These are phyloP conservation scores for Akabosia matsudoensis DNA, from an alignment of 1,140 invertebrate species.

Conservation along the genomic window DNA sequence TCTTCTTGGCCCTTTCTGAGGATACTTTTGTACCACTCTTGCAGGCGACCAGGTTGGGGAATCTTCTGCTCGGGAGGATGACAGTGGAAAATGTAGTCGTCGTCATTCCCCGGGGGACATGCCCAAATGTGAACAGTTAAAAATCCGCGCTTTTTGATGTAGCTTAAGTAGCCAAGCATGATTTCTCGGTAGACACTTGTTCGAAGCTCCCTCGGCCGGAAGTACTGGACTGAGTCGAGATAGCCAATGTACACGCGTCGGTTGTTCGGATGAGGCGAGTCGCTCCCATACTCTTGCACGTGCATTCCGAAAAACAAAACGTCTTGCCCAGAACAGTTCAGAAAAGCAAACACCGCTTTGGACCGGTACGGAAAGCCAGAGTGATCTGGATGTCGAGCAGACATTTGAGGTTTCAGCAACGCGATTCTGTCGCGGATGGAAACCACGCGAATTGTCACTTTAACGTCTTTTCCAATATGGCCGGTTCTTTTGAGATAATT, in stretches of 20 bases:
- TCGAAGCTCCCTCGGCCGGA: conserved; percentile 61
- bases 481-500: conserved; percentile 95
- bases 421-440: conserved; percentile 94
- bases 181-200: conserved; percentile 70
- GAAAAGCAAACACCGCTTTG: conserved; percentile 69
- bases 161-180: conserved; percentile 66
- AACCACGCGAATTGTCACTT: conserved; percentile 94
- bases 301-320: conserved; percentile 72
- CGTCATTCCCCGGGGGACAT: conserved; percentile 67
- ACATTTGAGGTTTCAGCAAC: conserved; percentile 97
- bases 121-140: conserved; percentile 69
- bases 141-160: conserved; percentile 63
- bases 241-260: conserved; percentile 68
- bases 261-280: conserved; percentile 61
- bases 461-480: conserved; percentile 73
- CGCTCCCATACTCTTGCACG: conserved; percentile 70
- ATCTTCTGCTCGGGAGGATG: conserved; percentile 69
- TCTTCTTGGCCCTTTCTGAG: conserved; percentile 97
- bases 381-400: conserved; percentile 75
- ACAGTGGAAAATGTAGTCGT: conserved; percentile 71
- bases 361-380: conserved; percentile 72
- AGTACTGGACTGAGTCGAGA: conserved; percentile 68
- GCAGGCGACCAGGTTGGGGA: conserved; percentile 65
- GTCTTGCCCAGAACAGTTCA: conserved; percentile 64
- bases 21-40: conserved; percentile 82